phyloP scores from a whole-genome alignment of 1,140 invertebrate species.

The Drosophila subpulchrella region DNA sequence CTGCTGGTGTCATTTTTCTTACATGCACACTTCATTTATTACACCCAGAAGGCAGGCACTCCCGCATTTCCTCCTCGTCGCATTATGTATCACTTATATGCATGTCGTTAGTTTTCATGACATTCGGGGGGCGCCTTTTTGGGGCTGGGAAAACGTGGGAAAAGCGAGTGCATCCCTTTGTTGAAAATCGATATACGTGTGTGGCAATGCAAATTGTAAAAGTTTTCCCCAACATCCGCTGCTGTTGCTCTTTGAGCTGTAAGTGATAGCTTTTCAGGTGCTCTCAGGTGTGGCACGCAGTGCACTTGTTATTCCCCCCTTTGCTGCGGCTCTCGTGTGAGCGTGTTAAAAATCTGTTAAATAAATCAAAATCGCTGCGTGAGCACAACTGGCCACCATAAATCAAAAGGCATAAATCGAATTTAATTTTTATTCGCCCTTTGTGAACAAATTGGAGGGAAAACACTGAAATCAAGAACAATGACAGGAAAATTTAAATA shows the following conservation, averaged over 20 bases:
- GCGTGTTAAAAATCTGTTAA: slow-evolving; percentile 61
- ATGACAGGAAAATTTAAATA: not conserved
- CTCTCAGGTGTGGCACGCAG: slow-evolving; percentile 61
- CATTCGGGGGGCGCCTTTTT: slow-evolving; percentile 45
- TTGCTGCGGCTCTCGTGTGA: slow-evolving; percentile 19
- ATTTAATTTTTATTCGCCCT: slow-evolving; percentile 30
- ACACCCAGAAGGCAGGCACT: slow-evolving; percentile 47
- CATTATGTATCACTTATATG: slow-evolving; percentile 77
- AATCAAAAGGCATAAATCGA: slow-evolving; percentile 54
- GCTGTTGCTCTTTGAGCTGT: slow-evolving; percentile 72
- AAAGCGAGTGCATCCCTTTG: slow-evolving; percentile 53
- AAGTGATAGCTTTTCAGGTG: slow-evolving; percentile 71
- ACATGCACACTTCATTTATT: slow-evolving; percentile 78
- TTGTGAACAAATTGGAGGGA: not conserved
- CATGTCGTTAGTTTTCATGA: slow-evolving; percentile 80
- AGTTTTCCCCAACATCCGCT: slow-evolving; percentile 36
- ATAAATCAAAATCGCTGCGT: slow-evolving; percentile 58
- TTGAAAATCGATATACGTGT: slow-evolving; percentile 67
- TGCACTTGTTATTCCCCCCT: slow-evolving; percentile 21
- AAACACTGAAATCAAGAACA: not conserved
- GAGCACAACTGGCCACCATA: slow-evolving; percentile 26
- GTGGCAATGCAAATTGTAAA: slow-evolving; percentile 59
- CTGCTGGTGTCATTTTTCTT: slow-evolving; percentile 71
- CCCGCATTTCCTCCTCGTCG: slow-evolving; percentile 12
- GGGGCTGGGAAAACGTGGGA: slow-evolving; percentile 25